Percentiles rank a stretch among this genome's conserved stretches.
Conservation (phyloP, 2,113 vertebrate genomes). For the Silurus meridionalis region DNA sequence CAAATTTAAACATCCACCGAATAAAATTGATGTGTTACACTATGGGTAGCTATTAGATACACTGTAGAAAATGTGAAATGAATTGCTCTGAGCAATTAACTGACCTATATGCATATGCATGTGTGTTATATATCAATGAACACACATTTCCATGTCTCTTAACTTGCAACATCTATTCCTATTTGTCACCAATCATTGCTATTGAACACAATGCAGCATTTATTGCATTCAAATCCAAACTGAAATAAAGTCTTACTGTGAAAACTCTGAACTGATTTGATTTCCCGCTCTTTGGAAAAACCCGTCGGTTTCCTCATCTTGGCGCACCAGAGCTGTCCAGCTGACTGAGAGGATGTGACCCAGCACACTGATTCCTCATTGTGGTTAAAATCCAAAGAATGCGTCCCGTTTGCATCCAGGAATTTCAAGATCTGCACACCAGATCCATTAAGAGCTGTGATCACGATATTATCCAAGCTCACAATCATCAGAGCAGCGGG, state of each 20-base stretch:
- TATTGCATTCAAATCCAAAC: neutral
- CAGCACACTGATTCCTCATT: slow-evolving; percentile 85
- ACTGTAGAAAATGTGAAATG: neutral
- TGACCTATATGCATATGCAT: neutral
- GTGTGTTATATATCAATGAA: neutral
- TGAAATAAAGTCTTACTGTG: slow-evolving; percentile 77
- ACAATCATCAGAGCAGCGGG: slow-evolving; percentile 83
- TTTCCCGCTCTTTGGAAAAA: slow-evolving; percentile 77
- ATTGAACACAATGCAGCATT: neutral
- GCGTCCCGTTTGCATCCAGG: slow-evolving; percentile 76
- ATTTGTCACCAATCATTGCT: neutral
- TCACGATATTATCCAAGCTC: slow-evolving; percentile 79
- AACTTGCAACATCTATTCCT: neutral
- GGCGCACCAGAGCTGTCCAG: slow-evolving; percentile 82
- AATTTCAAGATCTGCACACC: slow-evolving; percentile 70
- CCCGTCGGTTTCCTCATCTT: slow-evolving; percentile 75
- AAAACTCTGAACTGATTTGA: slow-evolving; percentile 80
- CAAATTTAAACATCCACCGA: neutral
- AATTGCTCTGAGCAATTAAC: neutral
- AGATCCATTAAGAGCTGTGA: slow-evolving; percentile 85
- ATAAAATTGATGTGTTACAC: neutral
- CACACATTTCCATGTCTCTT: neutral
- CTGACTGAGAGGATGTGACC: slow-evolving; percentile 81
- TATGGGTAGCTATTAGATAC: neutral
- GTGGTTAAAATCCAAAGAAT: slow-evolving; percentile 83